Base-by-base conservation (phyloP, 2,888 invertebrate species). In the Oasisia sp. region DNA sequence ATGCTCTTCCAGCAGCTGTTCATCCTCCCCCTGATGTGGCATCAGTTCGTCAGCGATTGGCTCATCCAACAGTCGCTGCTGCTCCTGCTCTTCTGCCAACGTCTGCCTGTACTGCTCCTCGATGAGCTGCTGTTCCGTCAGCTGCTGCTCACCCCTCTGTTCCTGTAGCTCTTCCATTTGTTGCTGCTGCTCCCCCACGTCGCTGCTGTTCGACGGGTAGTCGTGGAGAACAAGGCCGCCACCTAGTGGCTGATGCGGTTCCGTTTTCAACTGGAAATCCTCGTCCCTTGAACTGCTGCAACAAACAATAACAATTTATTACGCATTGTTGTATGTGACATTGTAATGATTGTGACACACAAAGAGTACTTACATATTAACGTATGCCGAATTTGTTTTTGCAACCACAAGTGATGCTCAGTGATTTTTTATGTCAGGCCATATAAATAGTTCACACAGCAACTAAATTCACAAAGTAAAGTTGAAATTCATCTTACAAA, bases 51-150 rank as follows among this genome's bases (percentile, higher is more conserved):
- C 74, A 74, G 74, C 0, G 74, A 74, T 19, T 74, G 74, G 74
- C 74, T 19, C 74, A 27, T 74, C 74, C 74, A 74, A 74, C 74
- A 74, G 74, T 19, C 27, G 74, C 74, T 74, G 74, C n/a, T 74
- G 74, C 74, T 74, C 74, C 27, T 74, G 74, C 74, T 74, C 27
- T 74, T 74, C 74, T 27, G 74, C 74, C 27, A 19, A 74, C 27
- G 74, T 74, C 27, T 74, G 74, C n/a, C 74, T 74, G 74, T 74
- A 74, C 27, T 74, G 74, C 1, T 74, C 74, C n/a, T 27, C 74
- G n/a, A 74, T 74, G 74, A 74, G 74, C 74, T 74, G 74, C 74
- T 74, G 74, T 74, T 74, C 74, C 27, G 27, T 74, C 74, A 74
- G 74, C 27, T 74, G 74, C n/a, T 74, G 74, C 74, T 74, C 74